These are phyloP conservation scores for Heterocephalus glaber DNA, from an alignment of 2,113 vertebrate species.

Conservation along the genomic window DNA sequence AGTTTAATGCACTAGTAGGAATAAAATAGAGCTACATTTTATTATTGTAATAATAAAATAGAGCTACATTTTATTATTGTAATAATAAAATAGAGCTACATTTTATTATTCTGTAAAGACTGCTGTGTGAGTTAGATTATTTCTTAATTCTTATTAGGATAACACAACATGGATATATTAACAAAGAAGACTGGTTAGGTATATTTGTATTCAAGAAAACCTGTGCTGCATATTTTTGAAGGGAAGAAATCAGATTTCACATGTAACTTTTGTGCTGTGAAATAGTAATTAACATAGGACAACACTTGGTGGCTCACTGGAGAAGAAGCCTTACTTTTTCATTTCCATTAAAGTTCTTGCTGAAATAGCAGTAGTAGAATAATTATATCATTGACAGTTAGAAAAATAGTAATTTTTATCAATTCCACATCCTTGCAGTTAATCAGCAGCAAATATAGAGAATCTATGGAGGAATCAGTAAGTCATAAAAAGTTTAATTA, in stretches of 20 bases:
- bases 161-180: background rate
- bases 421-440: background rate
- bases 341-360: background rate
- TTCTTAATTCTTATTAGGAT: background rate
- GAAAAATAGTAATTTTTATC: background rate
- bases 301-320: background rate
- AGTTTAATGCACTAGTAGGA: too few species aligned
- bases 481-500: background rate
- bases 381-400: background rate
- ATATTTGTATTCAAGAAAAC: background rate
- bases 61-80: too few species aligned
- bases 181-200: background rate
- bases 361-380: background rate
- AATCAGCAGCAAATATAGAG: background rate
- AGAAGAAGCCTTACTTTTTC: background rate
- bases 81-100: too few species aligned
- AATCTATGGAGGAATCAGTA: background rate
- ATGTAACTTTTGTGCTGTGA: background rate
- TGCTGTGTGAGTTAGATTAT: background rate
- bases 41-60: too few species aligned
- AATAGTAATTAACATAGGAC: background rate
- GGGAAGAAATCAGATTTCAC: background rate
- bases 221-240: background rate
- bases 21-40: too few species aligned
- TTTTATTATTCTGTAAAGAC: background rate